Percentiles rank a stretch among this genome's conserved stretches.
phyloP scores from a whole-genome alignment of 2,888 invertebrate genomes.

The Drosophila kuntzei region DNA sequence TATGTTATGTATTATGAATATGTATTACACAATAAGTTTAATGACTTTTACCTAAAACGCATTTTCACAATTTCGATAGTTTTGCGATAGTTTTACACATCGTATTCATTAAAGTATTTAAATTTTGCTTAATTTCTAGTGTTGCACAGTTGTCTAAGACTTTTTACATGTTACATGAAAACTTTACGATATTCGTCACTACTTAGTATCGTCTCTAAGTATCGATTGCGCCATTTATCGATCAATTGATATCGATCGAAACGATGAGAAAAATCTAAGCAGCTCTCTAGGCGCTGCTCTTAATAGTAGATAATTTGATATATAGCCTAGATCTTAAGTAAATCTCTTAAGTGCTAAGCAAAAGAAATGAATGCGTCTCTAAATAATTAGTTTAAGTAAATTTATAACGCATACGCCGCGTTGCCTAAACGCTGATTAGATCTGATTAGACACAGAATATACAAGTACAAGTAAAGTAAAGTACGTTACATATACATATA shows the following conservation, averaged over 20 bases:
- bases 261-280: constrained; percentile 53
- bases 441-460: constrained; percentile 61
- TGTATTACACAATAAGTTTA: constrained; percentile 34
- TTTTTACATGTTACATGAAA: constrained; percentile 33
- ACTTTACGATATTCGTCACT: constrained; percentile 51
- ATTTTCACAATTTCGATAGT: constrained; percentile 21
- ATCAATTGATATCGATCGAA: constrained; percentile 22
- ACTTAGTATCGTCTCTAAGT: constrained; percentile 39
- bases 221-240: constrained; percentile 51
- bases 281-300: constrained; percentile 68
- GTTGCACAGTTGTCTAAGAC: constrained; percentile 60
- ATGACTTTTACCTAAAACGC: constrained; percentile 7
- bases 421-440: constrained; percentile 42
- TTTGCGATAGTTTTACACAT: constrained; percentile 13
- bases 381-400: constrained; percentile 43
- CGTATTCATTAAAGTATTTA: not conserved
- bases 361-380: constrained; percentile 63
- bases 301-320: constrained; percentile 20
- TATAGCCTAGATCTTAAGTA: constrained; percentile 64
- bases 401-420: constrained; percentile 57
- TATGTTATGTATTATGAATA: constrained; percentile 61
- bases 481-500: constrained; percentile 16
- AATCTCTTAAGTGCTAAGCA: constrained; percentile 60
- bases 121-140: constrained; percentile 44
- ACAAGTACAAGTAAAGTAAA: constrained; percentile 22